Evolutionary conservation across 2,113 vertebrate genomes (phyloP).

Genomic region (Petrocephalus zakoni): DNA sequence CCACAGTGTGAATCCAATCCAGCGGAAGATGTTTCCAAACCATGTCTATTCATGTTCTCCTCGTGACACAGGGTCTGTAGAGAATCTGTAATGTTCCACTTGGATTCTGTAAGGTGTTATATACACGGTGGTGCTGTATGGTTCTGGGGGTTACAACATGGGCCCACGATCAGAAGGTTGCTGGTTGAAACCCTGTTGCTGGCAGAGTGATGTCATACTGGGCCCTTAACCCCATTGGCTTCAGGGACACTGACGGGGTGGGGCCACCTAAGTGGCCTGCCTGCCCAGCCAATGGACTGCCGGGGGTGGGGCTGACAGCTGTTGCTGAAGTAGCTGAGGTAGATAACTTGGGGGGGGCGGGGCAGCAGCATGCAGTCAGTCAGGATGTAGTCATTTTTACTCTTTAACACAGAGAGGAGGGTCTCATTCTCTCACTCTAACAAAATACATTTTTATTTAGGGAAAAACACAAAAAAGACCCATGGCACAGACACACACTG

Average conservation of each 20-base stretch:
- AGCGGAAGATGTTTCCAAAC: not conserved
- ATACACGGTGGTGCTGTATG: not conserved
- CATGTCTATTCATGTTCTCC: not conserved
- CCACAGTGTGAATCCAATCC: not conserved
- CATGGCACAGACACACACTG: not conserved
- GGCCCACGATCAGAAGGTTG: not conserved
- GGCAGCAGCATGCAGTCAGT: not conserved
- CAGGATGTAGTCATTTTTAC: not conserved
- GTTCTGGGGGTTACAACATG: not conserved
- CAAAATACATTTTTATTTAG: not conserved
- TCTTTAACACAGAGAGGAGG: not conserved
- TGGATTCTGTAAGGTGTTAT: not conserved
- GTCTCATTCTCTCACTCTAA: not conserved
- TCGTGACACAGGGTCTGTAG: not conserved
- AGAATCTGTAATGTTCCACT: not conserved
- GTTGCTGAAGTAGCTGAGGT: not conserved
- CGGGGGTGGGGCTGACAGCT: not conserved
- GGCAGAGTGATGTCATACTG: not conserved
- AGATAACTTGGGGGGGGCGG: too few species aligned
- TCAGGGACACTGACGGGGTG: not conserved
- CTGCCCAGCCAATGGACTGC: not conserved
- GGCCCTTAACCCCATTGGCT: not conserved
- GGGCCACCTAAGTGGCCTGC: not conserved
- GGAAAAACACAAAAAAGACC: not conserved
- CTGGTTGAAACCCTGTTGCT: not conserved